Conservation (phyloP, 2,113 vertebrate genomes). For the Anoplopoma fimbria region DNA sequence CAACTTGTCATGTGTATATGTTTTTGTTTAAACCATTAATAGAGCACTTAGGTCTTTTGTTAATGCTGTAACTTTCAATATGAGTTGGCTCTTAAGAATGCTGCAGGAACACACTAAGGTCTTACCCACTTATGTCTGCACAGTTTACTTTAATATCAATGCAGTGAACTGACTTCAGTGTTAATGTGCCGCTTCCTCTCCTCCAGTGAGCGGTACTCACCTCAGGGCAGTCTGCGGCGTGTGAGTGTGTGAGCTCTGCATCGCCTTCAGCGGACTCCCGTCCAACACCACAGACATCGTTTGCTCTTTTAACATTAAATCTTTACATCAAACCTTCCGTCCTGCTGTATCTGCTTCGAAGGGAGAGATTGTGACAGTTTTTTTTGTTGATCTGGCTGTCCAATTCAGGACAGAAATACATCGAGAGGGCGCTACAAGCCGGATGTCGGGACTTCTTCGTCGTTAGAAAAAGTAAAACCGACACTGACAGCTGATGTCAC, state of each 20-base stretch:
- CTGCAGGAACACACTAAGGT: not conserved
- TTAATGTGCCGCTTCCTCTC: not conserved
- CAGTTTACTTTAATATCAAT: not conserved
- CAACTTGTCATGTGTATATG: not conserved
- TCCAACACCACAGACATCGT: constrained; percentile 84
- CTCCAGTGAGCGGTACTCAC: constrained; percentile 61
- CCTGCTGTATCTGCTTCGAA: not conserved
- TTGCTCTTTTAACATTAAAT: constrained; percentile 58
- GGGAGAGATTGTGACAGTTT: not conserved
- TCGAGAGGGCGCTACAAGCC: constrained; percentile 39
- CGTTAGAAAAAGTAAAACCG: not conserved
- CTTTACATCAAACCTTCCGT: constrained; percentile 61
- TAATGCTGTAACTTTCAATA: not conserved
- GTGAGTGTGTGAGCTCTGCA: constrained; percentile 82
- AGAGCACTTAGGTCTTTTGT: not conserved
- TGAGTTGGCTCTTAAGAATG: not conserved
- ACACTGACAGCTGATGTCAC: not conserved
- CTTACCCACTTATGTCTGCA: not conserved
- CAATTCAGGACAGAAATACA: constrained; percentile 43
- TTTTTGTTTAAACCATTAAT: not conserved
- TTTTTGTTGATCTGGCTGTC: constrained; percentile 15
- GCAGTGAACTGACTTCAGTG: not conserved
- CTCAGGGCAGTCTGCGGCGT: constrained; percentile 76
- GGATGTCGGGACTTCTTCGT: constrained; percentile 71
- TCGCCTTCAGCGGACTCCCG: constrained; percentile 79